Evolutionary conservation across 2,797 vertebrate species (phyloP).

Genomic region (Sebastes goodei): DNA sequence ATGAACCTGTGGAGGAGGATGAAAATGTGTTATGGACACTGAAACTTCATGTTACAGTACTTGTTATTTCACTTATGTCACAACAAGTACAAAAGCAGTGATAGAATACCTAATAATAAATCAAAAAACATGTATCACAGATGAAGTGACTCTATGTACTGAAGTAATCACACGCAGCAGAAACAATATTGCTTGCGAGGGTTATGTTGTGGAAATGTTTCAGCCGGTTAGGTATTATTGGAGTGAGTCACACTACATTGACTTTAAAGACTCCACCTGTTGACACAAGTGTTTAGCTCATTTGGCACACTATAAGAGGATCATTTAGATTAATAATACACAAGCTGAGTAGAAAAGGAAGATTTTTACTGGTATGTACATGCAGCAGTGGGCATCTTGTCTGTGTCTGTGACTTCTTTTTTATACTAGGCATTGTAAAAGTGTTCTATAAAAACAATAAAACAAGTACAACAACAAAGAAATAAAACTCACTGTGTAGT

Average conservation of each 20-base stretch:
- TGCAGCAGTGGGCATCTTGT: background rate
- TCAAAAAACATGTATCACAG: background rate
- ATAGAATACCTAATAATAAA: background rate
- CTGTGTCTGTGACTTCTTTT: background rate
- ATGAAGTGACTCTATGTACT: background rate
- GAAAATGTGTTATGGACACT: background rate
- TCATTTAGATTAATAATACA: conserved; percentile 17
- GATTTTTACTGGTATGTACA: background rate
- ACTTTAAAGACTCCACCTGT: conserved; percentile 6
- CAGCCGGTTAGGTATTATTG: background rate
- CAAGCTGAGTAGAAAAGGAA: background rate
- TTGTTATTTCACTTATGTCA: background rate
- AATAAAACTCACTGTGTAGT: conserved; percentile 85
- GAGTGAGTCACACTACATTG: background rate
- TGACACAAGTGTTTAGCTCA: conserved; percentile 7
- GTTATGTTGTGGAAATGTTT: background rate
- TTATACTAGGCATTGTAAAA: background rate
- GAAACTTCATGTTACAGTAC: background rate
- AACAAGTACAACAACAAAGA: background rate
- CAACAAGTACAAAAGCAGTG: background rate
- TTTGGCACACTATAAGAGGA: conserved; percentile 3
- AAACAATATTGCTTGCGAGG: background rate
- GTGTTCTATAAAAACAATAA: background rate
- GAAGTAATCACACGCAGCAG: background rate
- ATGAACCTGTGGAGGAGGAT: conserved; percentile 85